A percentile compares a stretch with the other conserved stretches of the same genome.
These are phyloP conservation scores for Isoperla grammatica DNA, from an alignment of 2,888 invertebrate genomes.

Conservation along the genomic window DNA sequence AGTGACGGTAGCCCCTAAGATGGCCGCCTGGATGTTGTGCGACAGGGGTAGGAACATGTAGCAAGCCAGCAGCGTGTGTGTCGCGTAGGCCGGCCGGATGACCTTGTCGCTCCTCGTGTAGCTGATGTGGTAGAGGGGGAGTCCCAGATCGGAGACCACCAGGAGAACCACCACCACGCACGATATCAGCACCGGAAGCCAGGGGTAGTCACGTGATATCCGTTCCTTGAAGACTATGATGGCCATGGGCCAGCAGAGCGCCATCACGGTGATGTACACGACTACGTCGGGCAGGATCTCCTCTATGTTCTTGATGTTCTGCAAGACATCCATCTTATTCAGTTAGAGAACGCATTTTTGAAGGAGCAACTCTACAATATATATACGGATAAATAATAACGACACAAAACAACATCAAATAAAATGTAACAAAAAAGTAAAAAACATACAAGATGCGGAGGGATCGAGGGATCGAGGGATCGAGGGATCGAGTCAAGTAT, in stretches of 20 bases:
- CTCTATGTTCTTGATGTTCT: slow-evolving; percentile 31
- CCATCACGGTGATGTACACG: slow-evolving; percentile 43
- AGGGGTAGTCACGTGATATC: slow-evolving; percentile 41
- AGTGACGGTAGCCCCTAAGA: slow-evolving; percentile 64
- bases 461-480: no score
- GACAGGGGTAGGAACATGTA: slow-evolving; percentile 81
- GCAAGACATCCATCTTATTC: no score
- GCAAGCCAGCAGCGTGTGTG: slow-evolving; percentile 67
- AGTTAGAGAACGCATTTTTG: no score
- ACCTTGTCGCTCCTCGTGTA: slow-evolving; percentile 27
- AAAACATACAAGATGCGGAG: no score
- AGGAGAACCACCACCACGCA: slow-evolving; percentile 47
- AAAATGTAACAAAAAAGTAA: no score
- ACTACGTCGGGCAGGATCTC: slow-evolving; percentile 45
- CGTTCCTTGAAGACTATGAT: slow-evolving; percentile 47
- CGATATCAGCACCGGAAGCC: slow-evolving; percentile 44
- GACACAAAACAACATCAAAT: no score
- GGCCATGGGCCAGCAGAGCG: slow-evolving; percentile 45
- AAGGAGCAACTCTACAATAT: no score
- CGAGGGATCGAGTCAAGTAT: no score
- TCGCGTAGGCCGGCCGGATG: slow-evolving; percentile 61
- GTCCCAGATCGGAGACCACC: slow-evolving; percentile 55
- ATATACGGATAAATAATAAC: no score
- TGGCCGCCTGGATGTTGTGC: slow-evolving; percentile 62
- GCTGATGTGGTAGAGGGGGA: slow-evolving; percentile 57